These are phyloP conservation scores for Labia minor DNA, from an alignment of 2,888 invertebrate species.

Conservation along the genomic window DNA sequence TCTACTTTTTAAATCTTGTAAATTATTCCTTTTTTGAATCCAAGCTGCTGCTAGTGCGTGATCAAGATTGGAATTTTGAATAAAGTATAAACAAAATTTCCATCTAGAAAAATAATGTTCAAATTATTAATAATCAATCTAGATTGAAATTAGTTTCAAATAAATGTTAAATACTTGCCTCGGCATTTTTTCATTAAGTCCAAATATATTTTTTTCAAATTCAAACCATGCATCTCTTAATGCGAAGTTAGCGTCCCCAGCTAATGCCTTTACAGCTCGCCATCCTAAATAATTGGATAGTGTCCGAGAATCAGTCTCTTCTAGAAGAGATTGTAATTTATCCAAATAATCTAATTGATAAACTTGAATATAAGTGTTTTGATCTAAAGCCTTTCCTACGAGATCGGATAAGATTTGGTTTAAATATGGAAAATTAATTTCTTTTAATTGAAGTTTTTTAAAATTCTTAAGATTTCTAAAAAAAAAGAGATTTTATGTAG, in stretches of 20 bases:
- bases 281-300: not conserved
- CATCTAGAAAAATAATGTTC: not conserved
- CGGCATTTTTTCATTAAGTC: not conserved
- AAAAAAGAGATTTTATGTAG: not conserved
- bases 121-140: not conserved
- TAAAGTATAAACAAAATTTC: not conserved
- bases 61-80: not conserved
- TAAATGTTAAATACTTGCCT: not conserved
- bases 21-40: not conserved
- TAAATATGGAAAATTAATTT: not conserved
- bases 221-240: not conserved
- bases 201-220: constrained; percentile 1
- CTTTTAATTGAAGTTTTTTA: not conserved
- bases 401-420: not conserved
- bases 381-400: not conserved
- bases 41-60: not conserved
- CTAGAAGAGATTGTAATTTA: constrained; percentile 1
- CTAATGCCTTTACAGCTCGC: not conserved
- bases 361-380: not conserved
- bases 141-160: too few relatives aligned
- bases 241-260: not conserved
- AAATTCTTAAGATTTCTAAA: not conserved
- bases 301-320: not conserved
- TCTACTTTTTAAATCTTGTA: not conserved
- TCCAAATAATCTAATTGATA: not conserved